Evolutionary conservation across 2,888 invertebrate genomes (phyloP), one percentile per base, ranked within the genome.

Genomic region (Leptopilina syphax): DNA sequence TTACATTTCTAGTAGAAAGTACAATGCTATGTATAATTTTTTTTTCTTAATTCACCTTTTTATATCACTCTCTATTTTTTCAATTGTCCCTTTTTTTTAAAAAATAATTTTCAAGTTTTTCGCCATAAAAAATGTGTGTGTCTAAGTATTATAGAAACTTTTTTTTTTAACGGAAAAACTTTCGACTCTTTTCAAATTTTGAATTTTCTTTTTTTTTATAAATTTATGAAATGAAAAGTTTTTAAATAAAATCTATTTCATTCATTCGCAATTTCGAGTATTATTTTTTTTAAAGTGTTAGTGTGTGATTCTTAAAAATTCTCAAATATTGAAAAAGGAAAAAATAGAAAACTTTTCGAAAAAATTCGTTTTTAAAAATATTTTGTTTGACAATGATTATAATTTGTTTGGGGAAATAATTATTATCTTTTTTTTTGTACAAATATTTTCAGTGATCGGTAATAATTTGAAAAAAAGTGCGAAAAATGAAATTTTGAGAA

Each of bases 1-100:
- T 34, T 24, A 65, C 27, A 34, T 27, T 47, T 50, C 12, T 27
- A 65, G 12, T 65, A 65, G 34, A 66, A 66, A 13, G 66, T 66
- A 66, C 66, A 66, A 66, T 66, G 13, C 41, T n/a, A 66, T 66
- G 41, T 66, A 66, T 66, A 66, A 66, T 66, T 44, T n/a, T 44
- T 66, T n/a, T 66, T 66, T 41, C 9, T 47, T 9, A 10, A 50
- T 50, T 50, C 10, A 50, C 50, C 44, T 50, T 50, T 50, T 47
- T 47, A 47, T 50, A n/a, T 44, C 13, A 66, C n/a, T 66, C 66
- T 66, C n/a, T 66, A 66, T 13, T 66, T 66, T n/a, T 66, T 63
- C 24, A 63, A 63, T 24, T 63, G 63, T 63, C 60, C 60, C 60
- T 60, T 60, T 50, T 50, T 50, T 50, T 9, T 50, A 3, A 8